These are phyloP conservation scores for Drosophila longiperda DNA, from an alignment of 2,888 invertebrate genomes.

Conservation along the genomic window DNA sequence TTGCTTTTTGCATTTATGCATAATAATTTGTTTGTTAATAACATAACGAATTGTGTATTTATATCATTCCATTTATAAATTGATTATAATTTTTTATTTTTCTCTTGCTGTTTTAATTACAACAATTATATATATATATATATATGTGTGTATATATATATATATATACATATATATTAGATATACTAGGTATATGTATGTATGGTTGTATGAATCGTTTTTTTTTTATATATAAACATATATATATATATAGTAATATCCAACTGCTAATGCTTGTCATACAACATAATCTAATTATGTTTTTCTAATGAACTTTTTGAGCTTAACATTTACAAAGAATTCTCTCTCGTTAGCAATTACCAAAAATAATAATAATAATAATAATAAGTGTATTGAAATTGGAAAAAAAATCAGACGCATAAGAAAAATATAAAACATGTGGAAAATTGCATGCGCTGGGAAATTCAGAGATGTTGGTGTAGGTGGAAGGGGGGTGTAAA, in stretches of 20 bases:
- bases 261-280: conserved; percentile 71
- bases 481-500: conserved; percentile 6
- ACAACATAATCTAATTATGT: conserved; percentile 80
- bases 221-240: conserved; percentile 30
- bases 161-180: conserved; percentile 58
- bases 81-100: conserved; percentile 41
- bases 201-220: conserved; percentile 52
- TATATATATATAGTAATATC: conserved; percentile 64
- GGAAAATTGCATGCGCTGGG: conserved; percentile 17
- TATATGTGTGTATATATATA: conserved; percentile 52
- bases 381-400: conserved; percentile 47
- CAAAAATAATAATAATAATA: conserved; percentile 54
- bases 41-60: conserved; percentile 66
- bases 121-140: conserved; percentile 72
- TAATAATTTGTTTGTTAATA: conserved; percentile 66
- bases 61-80: conserved; percentile 57
- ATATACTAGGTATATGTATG: conserved; percentile 67
- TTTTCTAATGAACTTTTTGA: conserved; percentile 76
- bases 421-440: conserved; percentile 40
- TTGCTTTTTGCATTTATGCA: conserved; percentile 57
- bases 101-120: conserved; percentile 66
- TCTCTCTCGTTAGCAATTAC: conserved; percentile 61
- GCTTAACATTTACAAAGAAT: conserved; percentile 79
- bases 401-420: conserved; percentile 41
- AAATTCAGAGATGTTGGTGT: neutral